phyloP scores from a whole-genome alignment of 2,888 invertebrate species.

The Gryllus longicercus region DNA sequence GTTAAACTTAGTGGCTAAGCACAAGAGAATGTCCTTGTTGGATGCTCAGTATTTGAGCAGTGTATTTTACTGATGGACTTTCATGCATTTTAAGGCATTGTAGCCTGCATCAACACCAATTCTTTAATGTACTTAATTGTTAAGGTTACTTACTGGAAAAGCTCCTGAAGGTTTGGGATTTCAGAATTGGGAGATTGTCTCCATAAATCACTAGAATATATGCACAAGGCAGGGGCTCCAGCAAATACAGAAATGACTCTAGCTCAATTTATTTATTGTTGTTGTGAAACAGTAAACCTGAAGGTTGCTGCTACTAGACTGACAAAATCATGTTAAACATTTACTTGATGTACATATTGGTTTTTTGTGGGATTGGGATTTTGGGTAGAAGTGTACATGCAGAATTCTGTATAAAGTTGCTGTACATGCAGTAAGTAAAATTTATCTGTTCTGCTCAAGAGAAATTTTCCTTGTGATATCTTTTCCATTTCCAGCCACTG shows the following conservation, averaged over 20 bases:
- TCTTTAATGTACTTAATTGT: slow-evolving; percentile 9
- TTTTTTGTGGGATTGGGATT: background rate
- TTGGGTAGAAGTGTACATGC: background rate
- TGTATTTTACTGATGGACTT: background rate
- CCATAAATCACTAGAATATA: background rate
- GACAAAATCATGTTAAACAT: background rate
- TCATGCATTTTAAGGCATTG: background rate
- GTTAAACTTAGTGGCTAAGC: background rate
- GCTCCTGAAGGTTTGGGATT: background rate
- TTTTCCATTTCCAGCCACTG: too few species aligned
- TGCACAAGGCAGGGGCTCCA: slow-evolving; percentile 6
- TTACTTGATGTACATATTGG: background rate
- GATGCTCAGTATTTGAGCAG: background rate
- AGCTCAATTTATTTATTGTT: slow-evolving; percentile 7
- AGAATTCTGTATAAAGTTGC: background rate
- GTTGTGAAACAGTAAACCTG: background rate
- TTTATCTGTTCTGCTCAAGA: background rate
- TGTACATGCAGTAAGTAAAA: slow-evolving; percentile 11
- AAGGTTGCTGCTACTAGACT: background rate
- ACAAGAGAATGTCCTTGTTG: background rate
- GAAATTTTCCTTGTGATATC: too few species aligned
- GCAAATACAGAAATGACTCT: background rate
- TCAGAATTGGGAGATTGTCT: background rate
- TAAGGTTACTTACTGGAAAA: background rate
- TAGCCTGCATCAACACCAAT: slow-evolving; percentile 3